phyloP scores from a whole-genome alignment of 2,888 invertebrate species.

The Agrotis puta region DNA sequence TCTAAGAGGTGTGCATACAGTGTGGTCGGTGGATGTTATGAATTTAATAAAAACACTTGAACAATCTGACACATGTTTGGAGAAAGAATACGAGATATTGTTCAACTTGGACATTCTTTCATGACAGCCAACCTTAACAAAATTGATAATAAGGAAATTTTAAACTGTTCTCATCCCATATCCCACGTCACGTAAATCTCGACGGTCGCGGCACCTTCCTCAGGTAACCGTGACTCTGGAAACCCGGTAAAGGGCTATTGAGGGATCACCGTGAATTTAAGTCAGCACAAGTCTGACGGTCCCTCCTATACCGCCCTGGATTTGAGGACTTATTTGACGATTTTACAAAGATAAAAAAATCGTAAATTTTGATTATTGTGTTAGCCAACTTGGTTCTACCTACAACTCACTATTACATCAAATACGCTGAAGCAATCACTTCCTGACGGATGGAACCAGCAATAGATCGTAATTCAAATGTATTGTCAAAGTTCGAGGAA shows the following conservation, averaged over 20 bases:
- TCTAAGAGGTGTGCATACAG: slow-evolving; percentile 5
- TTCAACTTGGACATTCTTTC: slow-evolving; percentile 18
- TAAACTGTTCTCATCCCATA: background rate
- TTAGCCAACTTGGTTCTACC: slow-evolving; percentile 9
- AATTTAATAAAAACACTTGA: slow-evolving; percentile 25
- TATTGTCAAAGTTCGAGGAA: slow-evolving; percentile 71
- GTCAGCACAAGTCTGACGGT: no score
- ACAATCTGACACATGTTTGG: slow-evolving; percentile 29
- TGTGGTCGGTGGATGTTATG: slow-evolving; percentile 24
- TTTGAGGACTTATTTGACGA: no score
- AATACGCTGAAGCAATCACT: slow-evolving; percentile 48
- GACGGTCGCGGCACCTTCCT: no score
- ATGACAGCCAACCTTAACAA: background rate
- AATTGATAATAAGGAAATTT: slow-evolving; percentile 8
- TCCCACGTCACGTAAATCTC: background rate
- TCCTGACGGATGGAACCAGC: slow-evolving; percentile 48
- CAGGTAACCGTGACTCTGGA: no score
- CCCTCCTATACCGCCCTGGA: no score
- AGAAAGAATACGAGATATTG: slow-evolving; percentile 25
- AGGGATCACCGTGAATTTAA: no score
- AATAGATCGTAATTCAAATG: slow-evolving; percentile 54
- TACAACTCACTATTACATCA: slow-evolving; percentile 26
- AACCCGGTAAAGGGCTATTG: no score
- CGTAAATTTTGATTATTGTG: slow-evolving; percentile 1
- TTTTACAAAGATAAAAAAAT: no score